These are phyloP conservation scores for Morpho achilles DNA, from an alignment of 2,888 invertebrate genomes.

Conservation along the genomic window DNA sequence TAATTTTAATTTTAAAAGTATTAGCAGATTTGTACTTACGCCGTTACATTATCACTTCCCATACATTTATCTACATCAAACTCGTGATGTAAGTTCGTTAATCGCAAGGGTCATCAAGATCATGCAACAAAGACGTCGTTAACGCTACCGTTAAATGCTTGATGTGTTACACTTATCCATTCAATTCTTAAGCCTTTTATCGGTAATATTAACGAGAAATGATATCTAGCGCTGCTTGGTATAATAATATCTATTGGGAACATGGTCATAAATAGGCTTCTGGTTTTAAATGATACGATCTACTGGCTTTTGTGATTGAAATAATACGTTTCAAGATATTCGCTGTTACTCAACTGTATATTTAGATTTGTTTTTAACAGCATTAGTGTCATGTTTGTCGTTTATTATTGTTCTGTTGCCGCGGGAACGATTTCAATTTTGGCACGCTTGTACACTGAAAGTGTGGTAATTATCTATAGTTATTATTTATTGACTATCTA, in stretches of 20 bases:
- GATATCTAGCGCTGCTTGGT: slow-evolving; percentile 1
- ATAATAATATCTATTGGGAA: slow-evolving; percentile 1
- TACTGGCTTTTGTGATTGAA: slow-evolving; percentile 13
- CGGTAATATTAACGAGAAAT: background rate
- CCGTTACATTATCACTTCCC: slow-evolving; percentile 18
- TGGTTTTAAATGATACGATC: slow-evolving; percentile 13
- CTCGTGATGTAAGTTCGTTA: slow-evolving; percentile 21
- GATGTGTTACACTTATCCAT: slow-evolving; percentile 24
- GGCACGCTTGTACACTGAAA: slow-evolving; percentile 18
- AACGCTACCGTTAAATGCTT: slow-evolving; percentile 29
- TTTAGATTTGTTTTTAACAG: slow-evolving; percentile 19
- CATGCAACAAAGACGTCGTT: slow-evolving; percentile 27
- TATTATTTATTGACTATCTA: too few relatives aligned
- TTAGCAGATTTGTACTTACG: background rate
- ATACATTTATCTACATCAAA: slow-evolving; percentile 17
- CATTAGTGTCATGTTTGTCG: slow-evolving; percentile 21
- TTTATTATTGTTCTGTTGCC: slow-evolving; percentile 18
- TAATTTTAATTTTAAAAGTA: too few relatives aligned
- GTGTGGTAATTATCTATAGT: too few relatives aligned
- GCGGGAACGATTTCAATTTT: slow-evolving; percentile 18
- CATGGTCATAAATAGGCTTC: slow-evolving; percentile 10
- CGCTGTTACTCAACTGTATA: slow-evolving; percentile 8
- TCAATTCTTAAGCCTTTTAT: slow-evolving; percentile 7
- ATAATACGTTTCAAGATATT: slow-evolving; percentile 15
- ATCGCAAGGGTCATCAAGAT: slow-evolving; percentile 28